Evolutionary conservation across 2,113 vertebrate genomes (phyloP), one percentile per base, ranked within the genome.

Genomic region (Brachyhypopomus gauderio): DNA sequence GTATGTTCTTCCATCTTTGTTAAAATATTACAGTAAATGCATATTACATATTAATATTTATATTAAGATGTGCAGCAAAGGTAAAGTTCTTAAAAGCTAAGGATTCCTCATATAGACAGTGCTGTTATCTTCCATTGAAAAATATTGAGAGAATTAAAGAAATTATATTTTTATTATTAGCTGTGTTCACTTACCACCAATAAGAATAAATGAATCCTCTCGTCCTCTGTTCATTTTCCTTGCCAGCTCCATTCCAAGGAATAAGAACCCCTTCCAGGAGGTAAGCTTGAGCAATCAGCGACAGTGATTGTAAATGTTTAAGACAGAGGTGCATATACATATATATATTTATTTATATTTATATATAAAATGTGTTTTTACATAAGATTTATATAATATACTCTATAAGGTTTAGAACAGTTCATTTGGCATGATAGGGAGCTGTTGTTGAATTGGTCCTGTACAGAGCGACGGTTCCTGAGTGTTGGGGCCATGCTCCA

Each of bases 181-280:
- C 69, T 78, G 48, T 27, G 45, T 74, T 52, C 7, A 12, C 23
- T 48, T 14, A 64, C 59, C 17, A 62, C 30, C 34, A 36, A 60
- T 79, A n/a, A 23, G 25, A 60, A 75, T 34, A 34, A 64, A 79
- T 77, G 77, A 23, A 62, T 77, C 22, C 78, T 52, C 45, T 52
- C 63, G 11, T 82, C 64, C 23, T 20, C 48, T 20, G 60, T 12
- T 1, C 5, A 58, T 59, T 67, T 77, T 72, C 62, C n/a, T 81
- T 84, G 85, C 87, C 88, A 99, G 98, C 88, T 97, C 97, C 86
- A 93, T 98, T 91, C 97, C 98, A 89, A 96, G 98, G 90, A 99
- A 96, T 92, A 99, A 99, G 93, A 98, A 95, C 91, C 97, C 98
- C 75, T 99, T 98, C 91, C 98, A 98, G 89, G 98, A 99, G 95